Evolutionary conservation across 2,113 vertebrate species (phyloP).

Genomic region (Brevimyrus niger): DNA sequence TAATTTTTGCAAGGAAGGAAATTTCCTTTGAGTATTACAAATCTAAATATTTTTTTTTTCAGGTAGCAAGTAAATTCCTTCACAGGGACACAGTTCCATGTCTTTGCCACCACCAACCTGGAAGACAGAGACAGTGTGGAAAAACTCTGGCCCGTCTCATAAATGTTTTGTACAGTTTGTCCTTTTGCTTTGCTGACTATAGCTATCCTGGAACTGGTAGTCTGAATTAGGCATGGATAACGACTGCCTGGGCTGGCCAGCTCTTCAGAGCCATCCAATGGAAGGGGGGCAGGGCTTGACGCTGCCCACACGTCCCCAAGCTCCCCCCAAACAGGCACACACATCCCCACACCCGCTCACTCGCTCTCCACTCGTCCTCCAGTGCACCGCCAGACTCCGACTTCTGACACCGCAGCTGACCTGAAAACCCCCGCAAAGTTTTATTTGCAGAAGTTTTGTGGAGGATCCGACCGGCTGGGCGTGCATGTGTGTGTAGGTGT

Average conservation of each 20-base stretch:
- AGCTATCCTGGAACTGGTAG: constrained; percentile 15
- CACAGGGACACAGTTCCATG: not conserved
- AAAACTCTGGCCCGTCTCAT: constrained; percentile 3
- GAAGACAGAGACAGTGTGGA: not conserved
- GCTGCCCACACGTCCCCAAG: constrained; percentile 23
- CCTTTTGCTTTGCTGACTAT: not conserved
- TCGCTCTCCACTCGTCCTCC: constrained; percentile 7
- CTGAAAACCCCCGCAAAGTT: not conserved
- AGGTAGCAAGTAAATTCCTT: not conserved
- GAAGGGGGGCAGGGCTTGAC: constrained; percentile 30
- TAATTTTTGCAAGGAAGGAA: not conserved
- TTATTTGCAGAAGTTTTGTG: not conserved
- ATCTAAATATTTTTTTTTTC: not conserved
- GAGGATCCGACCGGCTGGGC: not conserved
- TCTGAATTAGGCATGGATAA: constrained; percentile 17
- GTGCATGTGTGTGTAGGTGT: not conserved
- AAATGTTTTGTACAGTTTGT: constrained; percentile 6
- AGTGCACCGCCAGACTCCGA: constrained; percentile 17
- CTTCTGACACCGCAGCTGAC: constrained; percentile 9
- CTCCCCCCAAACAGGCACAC: constrained; percentile 15
- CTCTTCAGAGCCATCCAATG: not conserved
- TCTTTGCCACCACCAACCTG: not conserved
- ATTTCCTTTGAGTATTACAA: not conserved
- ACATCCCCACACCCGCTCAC: constrained; percentile 33
- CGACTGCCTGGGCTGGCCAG: constrained; percentile 17